phyloP scores from a whole-genome alignment of 2,888 invertebrate species.

The Brachyptera risi region DNA sequence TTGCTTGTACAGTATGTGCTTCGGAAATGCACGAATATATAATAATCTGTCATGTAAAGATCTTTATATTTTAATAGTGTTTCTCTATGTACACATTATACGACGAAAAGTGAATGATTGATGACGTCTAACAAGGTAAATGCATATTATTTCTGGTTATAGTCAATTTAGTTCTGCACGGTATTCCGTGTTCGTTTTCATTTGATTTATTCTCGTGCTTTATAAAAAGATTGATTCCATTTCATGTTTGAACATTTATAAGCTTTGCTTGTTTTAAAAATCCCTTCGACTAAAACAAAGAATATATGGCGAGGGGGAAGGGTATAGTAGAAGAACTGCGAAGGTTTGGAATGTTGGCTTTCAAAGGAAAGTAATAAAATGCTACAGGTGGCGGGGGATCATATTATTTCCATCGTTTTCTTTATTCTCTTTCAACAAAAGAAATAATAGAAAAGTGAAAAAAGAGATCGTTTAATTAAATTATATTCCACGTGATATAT shows the following conservation, averaged over 20 bases:
- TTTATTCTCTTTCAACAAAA: slow-evolving; percentile 29
- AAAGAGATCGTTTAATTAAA: slow-evolving; percentile 46
- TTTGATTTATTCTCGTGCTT: neutral
- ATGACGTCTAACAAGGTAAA: too few species aligned
- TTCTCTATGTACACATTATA: too few species aligned
- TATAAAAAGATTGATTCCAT: slow-evolving; percentile 27
- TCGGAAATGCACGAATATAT: too few species aligned
- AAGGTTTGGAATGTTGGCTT: slow-evolving; percentile 23
- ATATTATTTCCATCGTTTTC: slow-evolving; percentile 30
- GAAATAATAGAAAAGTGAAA: slow-evolving; percentile 42
- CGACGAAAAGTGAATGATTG: too few species aligned
- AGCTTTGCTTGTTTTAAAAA: slow-evolving; percentile 7
- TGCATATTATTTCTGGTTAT: neutral
- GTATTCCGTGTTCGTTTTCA: too few species aligned
- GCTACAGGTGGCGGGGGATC: slow-evolving; percentile 30
- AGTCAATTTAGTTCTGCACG: too few species aligned
- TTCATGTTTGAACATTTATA: slow-evolving; percentile 23
- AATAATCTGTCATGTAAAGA: too few species aligned
- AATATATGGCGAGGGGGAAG: slow-evolving; percentile 17
- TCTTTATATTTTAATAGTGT: too few species aligned
- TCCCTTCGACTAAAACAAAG: neutral
- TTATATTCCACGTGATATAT: slow-evolving; percentile 46
- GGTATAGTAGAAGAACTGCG: slow-evolving; percentile 22
- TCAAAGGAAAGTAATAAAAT: slow-evolving; percentile 29
- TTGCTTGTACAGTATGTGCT: too few species aligned